phyloP scores from a whole-genome alignment of 2,888 invertebrate genomes.

The Sphaerophoria rueppellii region DNA sequence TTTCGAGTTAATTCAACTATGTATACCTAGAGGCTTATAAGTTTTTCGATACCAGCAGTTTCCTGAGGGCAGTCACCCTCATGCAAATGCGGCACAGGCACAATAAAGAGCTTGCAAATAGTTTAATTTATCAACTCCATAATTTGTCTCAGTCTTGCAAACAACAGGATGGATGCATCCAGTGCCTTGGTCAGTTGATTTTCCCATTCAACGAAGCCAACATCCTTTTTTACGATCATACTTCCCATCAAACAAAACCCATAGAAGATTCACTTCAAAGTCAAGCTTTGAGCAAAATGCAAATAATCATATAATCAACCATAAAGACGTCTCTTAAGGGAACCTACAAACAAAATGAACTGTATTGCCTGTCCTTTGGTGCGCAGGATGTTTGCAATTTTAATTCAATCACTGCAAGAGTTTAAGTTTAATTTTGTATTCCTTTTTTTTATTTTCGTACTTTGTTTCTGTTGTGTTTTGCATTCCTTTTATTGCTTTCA shows the following conservation, averaged over 20 bases:
- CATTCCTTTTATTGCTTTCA: constrained; percentile 47
- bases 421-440: constrained; percentile 25
- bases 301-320: constrained; percentile 11
- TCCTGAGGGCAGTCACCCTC: too few species aligned
- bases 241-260: neutral
- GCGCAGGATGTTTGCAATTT: constrained; percentile 43
- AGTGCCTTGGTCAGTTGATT: too few species aligned
- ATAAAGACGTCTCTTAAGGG: constrained; percentile 9
- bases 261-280: constrained; percentile 3
- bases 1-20: too few species aligned
- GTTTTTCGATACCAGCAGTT: too few species aligned
- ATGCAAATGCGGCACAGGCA: too few species aligned
- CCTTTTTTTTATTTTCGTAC: neutral
- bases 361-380: constrained; percentile 38
- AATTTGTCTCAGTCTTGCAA: too few species aligned
- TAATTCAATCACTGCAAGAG: constrained; percentile 55
- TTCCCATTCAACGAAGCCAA: too few species aligned
- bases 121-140: too few species aligned
- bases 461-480: neutral
- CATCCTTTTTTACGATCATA: neutral
- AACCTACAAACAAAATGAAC: neutral
- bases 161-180: too few species aligned
- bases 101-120: too few species aligned
- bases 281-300: constrained; percentile 9
- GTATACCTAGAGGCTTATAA: too few species aligned